Base-by-base conservation (phyloP, 2,797 vertebrate genomes). In the Crax fasciolata region DNA sequence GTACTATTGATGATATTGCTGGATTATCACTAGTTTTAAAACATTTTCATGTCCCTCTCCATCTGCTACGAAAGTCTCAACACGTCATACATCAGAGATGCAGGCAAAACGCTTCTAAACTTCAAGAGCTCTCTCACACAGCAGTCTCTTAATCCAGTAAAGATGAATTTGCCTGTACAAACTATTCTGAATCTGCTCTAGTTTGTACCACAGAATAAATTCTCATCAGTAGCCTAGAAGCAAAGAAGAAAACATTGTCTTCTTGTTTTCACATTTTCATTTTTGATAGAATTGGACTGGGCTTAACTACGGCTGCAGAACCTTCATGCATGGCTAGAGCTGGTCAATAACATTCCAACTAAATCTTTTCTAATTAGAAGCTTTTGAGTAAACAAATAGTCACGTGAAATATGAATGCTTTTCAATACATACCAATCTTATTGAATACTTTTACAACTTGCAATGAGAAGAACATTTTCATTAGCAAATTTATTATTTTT, bases 331-430 rank as follows among this genome's bases (percentile, higher is more conserved):
- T 43, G 27, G 19, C 20, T 63, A 63, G 6, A 63, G 18, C 61
- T 30, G 12, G 18, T 63, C 61, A 63, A 43, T 18, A 62, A 28
- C 7, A 8, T 62, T 41, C 41, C 39, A 62, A 62, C 27, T 28
- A 28, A 62, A 43, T 27, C 27, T 19, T 30, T 43, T 76, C n/a
- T 76, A 73, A 76, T 71, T 72, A 92, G 75, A 76, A 84, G 16
- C 17, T 76, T 89, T 65, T 84, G 55, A 84, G 84, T 86, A 87
- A 92, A 71, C 57, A 81, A 88, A 68, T 87, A 63, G 14, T 94
- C 57, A 25, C 4, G 78, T 84, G 20, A 72, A 87, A 86, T 90
- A 68, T 54, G 1, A 90, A 52, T 28, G 19, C 5, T 65, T 90
- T 74, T 80, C 25, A 93, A 75, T 81, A 77, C 74, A 85, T 70